Conservation (phyloP, 2,113 vertebrate genomes). For the Zonotrichia leucophrys region DNA sequence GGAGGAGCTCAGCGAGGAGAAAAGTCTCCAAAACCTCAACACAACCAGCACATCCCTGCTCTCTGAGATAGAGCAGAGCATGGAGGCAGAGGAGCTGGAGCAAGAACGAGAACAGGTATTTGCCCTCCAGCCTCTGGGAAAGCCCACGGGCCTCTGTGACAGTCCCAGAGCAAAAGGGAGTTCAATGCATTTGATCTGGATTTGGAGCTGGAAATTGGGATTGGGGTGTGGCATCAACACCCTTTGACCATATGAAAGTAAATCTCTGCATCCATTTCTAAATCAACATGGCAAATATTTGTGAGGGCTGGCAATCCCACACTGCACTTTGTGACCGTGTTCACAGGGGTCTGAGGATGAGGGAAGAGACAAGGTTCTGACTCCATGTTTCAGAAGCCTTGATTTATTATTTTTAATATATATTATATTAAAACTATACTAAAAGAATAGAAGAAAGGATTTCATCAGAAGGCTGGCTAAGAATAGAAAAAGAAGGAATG, state of each 20-base stretch:
- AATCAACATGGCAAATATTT: not conserved
- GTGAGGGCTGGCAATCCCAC: not conserved
- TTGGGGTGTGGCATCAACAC: not conserved
- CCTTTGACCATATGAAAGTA: not conserved
- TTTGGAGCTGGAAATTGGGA: not conserved
- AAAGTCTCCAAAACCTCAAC: slow-evolving; percentile 85
- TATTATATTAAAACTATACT: too few relatives aligned
- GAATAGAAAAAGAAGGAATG: too few relatives aligned
- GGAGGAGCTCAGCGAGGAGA: slow-evolving; percentile 89
- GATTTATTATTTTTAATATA: too few relatives aligned
- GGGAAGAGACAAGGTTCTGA: too few relatives aligned
- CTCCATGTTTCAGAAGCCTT: too few relatives aligned
- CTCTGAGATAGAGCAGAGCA: slow-evolving; percentile 97
- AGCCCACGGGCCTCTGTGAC: not conserved
- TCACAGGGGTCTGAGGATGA: too few relatives aligned
- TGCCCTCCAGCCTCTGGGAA: not conserved
- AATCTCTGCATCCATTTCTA: not conserved
- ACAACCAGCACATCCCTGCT: slow-evolving; percentile 88
- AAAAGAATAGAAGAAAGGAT: too few relatives aligned
- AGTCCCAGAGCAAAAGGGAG: not conserved
- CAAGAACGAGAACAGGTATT: slow-evolving; percentile 95
- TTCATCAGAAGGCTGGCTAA: too few relatives aligned
- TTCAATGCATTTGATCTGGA: not conserved
- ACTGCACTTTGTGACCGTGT: too few relatives aligned
- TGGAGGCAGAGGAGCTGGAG: slow-evolving; percentile 97